Evolutionary conservation across 2,888 invertebrate genomes (phyloP).

Genomic region (Mythimna impura): DNA sequence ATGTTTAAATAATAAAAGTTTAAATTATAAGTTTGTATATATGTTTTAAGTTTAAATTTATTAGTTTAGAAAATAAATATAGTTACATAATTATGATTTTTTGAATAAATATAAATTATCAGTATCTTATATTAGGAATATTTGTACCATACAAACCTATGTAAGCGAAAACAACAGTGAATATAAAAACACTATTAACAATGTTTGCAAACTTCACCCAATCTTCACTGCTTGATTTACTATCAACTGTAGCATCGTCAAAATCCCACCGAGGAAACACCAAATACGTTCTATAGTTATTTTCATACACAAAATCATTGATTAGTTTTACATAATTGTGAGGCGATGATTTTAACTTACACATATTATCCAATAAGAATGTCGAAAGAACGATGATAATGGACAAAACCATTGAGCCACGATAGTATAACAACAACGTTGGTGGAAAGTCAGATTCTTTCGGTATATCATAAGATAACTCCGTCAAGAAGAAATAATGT

Average conservation of each 20-base stretch:
- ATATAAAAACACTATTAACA: constrained; percentile 61
- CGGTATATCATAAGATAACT: constrained; percentile 66
- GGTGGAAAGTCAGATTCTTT: constrained; percentile 60
- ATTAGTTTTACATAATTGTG: constrained; percentile 40
- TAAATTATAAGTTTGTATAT: no score
- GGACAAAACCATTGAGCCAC: constrained; percentile 69
- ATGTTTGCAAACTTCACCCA: constrained; percentile 71
- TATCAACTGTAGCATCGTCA: constrained; percentile 26
- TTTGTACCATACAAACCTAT: no score
- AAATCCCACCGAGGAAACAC: constrained; percentile 66
- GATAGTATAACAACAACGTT: constrained; percentile 69
- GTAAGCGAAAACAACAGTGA: no score
- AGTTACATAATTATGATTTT: no score
- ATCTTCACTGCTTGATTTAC: constrained; percentile 30
- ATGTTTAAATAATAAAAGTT: no score
- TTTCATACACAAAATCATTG: constrained; percentile 63
- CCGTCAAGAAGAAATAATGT: constrained; percentile 68
- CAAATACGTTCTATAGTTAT: constrained; percentile 57
- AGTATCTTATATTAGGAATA: no score
- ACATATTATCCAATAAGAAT: constrained; percentile 62
- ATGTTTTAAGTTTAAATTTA: no score
- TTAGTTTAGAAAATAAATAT: no score
- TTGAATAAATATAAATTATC: no score
- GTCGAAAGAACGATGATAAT: constrained; percentile 61
- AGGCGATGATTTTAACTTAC: constrained; percentile 49